Evolutionary conservation across 1,140 invertebrate species (phyloP), one percentile per base, ranked within the genome.

Genomic region (Episyrphus balteatus): DNA sequence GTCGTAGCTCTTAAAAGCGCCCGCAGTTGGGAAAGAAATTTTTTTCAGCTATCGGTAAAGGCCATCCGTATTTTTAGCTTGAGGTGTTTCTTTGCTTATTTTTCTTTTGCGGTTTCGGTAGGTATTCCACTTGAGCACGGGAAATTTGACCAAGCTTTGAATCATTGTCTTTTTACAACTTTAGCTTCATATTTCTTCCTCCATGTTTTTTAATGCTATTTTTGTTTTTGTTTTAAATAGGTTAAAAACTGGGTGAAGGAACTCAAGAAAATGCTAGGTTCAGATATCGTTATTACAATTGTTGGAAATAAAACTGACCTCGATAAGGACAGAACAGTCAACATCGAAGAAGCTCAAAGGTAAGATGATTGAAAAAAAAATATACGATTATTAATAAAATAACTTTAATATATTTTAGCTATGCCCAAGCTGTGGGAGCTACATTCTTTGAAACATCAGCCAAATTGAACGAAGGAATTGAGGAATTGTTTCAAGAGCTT

Each of bases 231-330:
- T 48, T 52, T 54, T 49, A 68, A 75, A 44, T 56, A 92, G 88
- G 88, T 95, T 0, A 95, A 98, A 75, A 94, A 84, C 66, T 99
- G 96, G 96, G 92, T 99, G 8, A 95, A 95, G 66, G 96, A 99
- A 72, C 71, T 99, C 40, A 83, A 88, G 52, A 93, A 92, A 73
- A 97, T 98, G 86, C 75, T 98, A 12, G 95, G 94, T 7, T 83
- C 85, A 58, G 87, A 97, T 54, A 88, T 98, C 53, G 83, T 84
- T 56, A 72, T 99, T 33, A 82, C 84, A 41, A 98, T 99, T 68
- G 92, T 91, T 51, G 96, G 95, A 39, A 99, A 99, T 72, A 99
- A 99, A 80, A 81, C 86, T 62, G 96, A 99, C 74, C 73, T 99
- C 59, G 92, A 96, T 65, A 88, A 88, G 62, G 83, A 96, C 44